Conservation (phyloP, 2,888 invertebrate species). For the Chironomus riparius region DNA sequence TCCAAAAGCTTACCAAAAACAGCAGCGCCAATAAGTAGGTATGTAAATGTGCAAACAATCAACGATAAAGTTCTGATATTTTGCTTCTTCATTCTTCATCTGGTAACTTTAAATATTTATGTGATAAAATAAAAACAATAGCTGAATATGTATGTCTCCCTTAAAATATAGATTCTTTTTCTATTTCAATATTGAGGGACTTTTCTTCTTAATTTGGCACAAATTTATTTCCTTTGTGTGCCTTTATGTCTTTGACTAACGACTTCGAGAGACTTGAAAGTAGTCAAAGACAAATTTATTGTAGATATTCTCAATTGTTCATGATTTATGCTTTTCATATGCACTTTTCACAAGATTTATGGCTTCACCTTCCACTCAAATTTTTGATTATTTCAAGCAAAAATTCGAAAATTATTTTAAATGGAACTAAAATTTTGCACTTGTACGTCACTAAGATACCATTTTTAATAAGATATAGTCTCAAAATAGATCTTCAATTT, state of each 20-base stretch:
- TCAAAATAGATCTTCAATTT: neutral
- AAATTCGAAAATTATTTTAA: neutral
- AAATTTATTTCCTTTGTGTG: neutral
- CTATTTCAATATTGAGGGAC: neutral
- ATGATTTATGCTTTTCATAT: neutral
- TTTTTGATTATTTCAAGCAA: neutral
- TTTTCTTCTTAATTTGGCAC: neutral
- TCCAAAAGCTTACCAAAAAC: conserved; percentile 56
- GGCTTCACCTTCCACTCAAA: neutral
- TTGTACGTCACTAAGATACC: neutral
- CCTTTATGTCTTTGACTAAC: neutral
- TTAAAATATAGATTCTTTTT: neutral
- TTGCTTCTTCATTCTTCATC: conserved; percentile 95
- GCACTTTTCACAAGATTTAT: neutral
- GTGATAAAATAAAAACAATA: neutral
- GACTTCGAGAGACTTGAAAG: neutral
- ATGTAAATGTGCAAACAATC: conserved; percentile 99
- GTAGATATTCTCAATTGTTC: neutral
- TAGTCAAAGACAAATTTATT: neutral
- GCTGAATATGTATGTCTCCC: neutral
- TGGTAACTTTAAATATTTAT: neutral
- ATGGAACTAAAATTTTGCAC: too few species aligned
- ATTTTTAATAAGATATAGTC: neutral
- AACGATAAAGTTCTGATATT: conserved; percentile 99
- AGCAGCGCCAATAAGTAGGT: conserved; percentile 96